A percentile compares a stretch with the other conserved stretches of the same genome.
These are phyloP conservation scores for Lemur catta DNA, from an alignment of 2,797 vertebrate genomes.

Conservation along the genomic window DNA sequence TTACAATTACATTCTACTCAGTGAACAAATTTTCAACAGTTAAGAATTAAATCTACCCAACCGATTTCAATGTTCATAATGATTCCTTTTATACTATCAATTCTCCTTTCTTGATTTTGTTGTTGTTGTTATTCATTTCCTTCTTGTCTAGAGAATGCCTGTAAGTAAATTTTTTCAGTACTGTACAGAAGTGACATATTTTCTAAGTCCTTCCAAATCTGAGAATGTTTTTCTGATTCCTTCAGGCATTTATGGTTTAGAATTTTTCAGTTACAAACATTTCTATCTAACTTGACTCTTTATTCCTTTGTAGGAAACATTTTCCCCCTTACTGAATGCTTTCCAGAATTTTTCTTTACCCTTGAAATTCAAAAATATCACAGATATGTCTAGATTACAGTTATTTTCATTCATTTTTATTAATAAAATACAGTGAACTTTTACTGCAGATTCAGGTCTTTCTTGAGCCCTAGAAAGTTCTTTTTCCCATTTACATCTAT, in stretches of 20 bases:
- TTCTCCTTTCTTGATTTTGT: not conserved
- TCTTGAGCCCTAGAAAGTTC: not conserved
- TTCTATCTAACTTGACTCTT: not conserved
- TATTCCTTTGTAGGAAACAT: not conserved
- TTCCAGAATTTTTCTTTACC: constrained; percentile 41
- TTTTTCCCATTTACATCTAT: not conserved
- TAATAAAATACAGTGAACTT: constrained; percentile 15
- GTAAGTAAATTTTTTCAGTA: not conserved
- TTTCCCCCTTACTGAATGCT: not conserved
- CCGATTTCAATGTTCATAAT: not conserved
- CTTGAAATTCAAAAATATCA: constrained; percentile 50
- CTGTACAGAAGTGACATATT: constrained; percentile 15
- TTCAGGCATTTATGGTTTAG: not conserved
- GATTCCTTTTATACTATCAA: not conserved
- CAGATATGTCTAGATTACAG: not conserved
- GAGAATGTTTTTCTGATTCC: constrained; percentile 44
- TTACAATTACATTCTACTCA: constrained; percentile 14
- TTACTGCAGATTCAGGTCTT: not conserved
- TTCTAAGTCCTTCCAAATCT: constrained; percentile 43
- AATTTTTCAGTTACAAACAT: constrained; percentile 7
- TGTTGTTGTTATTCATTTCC: not conserved
- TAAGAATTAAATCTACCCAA: constrained; percentile 26
- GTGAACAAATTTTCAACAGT: constrained; percentile 46
- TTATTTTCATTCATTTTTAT: constrained; percentile 43
- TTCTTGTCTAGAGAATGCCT: constrained; percentile 1